Base-by-base conservation (phyloP, 2,797 vertebrate species). In the Lepidocolaptes lacrymiger region DNA sequence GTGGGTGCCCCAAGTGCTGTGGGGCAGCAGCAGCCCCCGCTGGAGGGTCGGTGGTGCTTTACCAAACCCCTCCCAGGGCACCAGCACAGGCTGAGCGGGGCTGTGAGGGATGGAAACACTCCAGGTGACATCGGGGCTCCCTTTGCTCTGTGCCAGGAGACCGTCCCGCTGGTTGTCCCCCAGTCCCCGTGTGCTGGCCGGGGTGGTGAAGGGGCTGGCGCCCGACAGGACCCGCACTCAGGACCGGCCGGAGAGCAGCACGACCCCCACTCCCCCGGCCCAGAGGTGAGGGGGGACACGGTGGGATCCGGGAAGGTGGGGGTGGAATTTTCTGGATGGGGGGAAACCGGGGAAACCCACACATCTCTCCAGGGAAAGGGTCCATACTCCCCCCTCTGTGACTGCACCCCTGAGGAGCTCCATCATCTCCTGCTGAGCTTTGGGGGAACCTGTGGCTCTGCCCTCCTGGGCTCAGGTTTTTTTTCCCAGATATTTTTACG, bases 161-260 rank as follows among this genome's bases (percentile, higher is more conserved):
- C 99, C 99, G 3, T 99, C 99, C 11, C 98, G 98, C 95, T 99
- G 99, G 99, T 97, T 99, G 66, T 95, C 98, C 43, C 99, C 99
- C 13, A 96, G 98, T 5, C 96, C 98, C 12, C 98, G 97, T 0
- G 97, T 98, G 41, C 89, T 99, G 92, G 91, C 97, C 4, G 68
- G 93, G 30, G 56, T 96, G 62, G 95, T 94, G 83, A 95, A 97
- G 88, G 94, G 84, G 2, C 11, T 59, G 12, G 69, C 66, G 1
- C 2, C 93, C 0, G 90, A 96, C 63, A 79, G 67, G 55, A 36
- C 8, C 61, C 49, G 7, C 0, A 32, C 44, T 9, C 83, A 91
- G 1, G 92, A 94, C 23, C 86, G 19, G 19, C 91, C 41, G 0
- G 66, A 63, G 39, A 37, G n/a, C 24, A 55, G 11, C 14, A 1